These are phyloP conservation scores for Forpus xanthops DNA, from an alignment of 2,797 vertebrate genomes.

Conservation along the genomic window DNA sequence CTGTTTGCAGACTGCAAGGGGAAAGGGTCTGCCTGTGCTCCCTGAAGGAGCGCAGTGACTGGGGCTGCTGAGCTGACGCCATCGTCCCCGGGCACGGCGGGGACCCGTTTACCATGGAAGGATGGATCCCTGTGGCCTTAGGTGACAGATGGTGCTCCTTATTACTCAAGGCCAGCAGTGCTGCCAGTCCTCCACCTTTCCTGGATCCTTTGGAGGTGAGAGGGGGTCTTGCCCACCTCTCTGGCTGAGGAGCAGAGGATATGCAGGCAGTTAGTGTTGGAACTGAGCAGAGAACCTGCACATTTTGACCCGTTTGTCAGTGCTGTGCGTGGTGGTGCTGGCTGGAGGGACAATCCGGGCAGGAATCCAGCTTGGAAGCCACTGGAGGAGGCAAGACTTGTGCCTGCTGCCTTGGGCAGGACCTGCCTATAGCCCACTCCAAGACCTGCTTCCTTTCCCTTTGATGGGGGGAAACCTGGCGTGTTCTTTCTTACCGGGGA, in stretches of 20 bases:
- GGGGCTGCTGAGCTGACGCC: not conserved
- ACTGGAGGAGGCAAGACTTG: not conserved
- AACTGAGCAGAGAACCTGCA: not conserved
- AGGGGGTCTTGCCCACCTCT: not conserved
- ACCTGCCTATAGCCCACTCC: not conserved
- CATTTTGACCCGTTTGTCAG: not conserved
- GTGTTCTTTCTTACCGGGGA: not conserved
- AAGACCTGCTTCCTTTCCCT: not conserved
- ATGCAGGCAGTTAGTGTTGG: not conserved
- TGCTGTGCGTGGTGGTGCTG: rapidly evolving
- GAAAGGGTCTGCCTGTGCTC: not conserved
- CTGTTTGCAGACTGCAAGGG: not conserved
- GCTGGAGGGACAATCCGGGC: not conserved
- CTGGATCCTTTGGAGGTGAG: not conserved
- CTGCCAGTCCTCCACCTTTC: not conserved
- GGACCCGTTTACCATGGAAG: not conserved
- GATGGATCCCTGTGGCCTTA: not conserved
- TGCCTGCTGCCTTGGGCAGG: not conserved
- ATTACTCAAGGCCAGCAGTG: not conserved
- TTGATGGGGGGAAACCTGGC: not conserved
- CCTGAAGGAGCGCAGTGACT: not conserved
- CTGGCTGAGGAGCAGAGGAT: not conserved
- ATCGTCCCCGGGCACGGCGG: rapidly evolving
- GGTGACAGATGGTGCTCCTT: not conserved
- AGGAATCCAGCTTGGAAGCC: not conserved